phyloP scores from a whole-genome alignment of 2,888 invertebrate species.

The Aphodius sticticus region DNA sequence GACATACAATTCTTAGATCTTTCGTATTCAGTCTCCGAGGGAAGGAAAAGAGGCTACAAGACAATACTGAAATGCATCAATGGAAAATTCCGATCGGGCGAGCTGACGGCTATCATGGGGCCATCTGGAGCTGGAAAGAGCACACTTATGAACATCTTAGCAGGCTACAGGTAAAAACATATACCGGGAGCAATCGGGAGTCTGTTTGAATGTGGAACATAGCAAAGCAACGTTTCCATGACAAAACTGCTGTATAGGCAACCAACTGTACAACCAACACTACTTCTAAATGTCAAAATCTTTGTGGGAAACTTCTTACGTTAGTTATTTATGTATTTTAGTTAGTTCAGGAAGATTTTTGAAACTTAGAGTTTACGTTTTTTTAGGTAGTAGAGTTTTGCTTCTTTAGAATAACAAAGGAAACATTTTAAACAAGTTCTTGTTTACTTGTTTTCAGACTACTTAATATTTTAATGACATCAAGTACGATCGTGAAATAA shows the following conservation, averaged over 20 bases:
- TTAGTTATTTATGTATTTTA: no score
- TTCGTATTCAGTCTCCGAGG: conserved; percentile 89
- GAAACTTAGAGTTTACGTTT: no score
- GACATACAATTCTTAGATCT: conserved; percentile 90
- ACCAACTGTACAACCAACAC: no score
- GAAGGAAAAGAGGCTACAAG: conserved; percentile 82
- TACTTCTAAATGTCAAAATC: no score
- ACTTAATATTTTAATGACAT: no score
- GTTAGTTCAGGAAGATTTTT: no score
- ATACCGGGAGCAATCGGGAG: neutral
- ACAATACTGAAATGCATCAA: conserved; percentile 87
- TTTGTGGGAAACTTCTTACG: no score
- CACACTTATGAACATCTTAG: conserved; percentile 87
- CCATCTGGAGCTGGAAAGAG: conserved; percentile 87
- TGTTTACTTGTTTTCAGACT: no score
- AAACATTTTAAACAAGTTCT: no score
- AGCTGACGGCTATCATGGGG: conserved; percentile 95
- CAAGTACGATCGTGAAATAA: no score
- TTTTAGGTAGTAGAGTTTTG: no score
- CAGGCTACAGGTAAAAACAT: conserved; percentile 82
- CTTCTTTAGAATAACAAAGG: no score
- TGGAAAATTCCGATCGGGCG: conserved; percentile 89
- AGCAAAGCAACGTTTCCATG: neutral
- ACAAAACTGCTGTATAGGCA: neutral
- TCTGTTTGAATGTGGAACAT: neutral